Evolutionary conservation across 2,888 invertebrate species (phyloP), one percentile per base, ranked within the genome.

Genomic region (Craniophora ligustri): DNA sequence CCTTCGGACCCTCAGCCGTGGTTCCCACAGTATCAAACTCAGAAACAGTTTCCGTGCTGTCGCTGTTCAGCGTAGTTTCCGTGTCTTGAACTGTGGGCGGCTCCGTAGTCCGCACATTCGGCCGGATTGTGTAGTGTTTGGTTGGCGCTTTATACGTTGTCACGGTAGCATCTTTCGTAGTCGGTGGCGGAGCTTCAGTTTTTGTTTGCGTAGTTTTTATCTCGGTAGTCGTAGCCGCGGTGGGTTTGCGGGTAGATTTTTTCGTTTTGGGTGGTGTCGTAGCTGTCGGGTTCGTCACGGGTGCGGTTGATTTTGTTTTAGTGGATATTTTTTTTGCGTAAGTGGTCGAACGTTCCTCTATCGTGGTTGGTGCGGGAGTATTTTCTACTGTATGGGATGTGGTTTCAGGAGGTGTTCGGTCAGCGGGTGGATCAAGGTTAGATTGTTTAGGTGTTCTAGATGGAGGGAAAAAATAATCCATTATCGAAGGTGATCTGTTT

Each of bases 111-210:
- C 91, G 84, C 74, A 91, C 84, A 56, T 87, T 64, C 56, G 89
- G 90, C 71, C 93, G 90, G 58, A 95, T 94, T 40, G 94, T 93
- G 67, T 95, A 95, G 71, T 92, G 91, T 73, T 94, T 92, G 51
- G 94, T 91, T 38, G 95, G 91, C 49, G 89, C 85, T 34, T 63
- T 68, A 63, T 83, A 83, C 44, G 91, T 88, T 57, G 89, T 83
- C 50, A 87, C 83, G 38, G 86, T 84, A 54, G 81, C 75, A 45
- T 83, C 82, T 75, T 84, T 89, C 38, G 85, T 81, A 38, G 82
- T 82, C 39, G 84, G 78, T 39, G 76, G 75, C 21, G 72, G 77
- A 47, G 79, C 72, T 51, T 90, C 88, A 15, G 79, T 80, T 81
- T 84, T 92, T 26, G 85, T 83, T 72, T 85, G 87, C 16, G 87